A percentile compares a stretch with the other conserved stretches of the same genome.
These are phyloP conservation scores for Phyllotreta striolata DNA, from an alignment of 2,888 invertebrate species.

Conservation along the genomic window DNA sequence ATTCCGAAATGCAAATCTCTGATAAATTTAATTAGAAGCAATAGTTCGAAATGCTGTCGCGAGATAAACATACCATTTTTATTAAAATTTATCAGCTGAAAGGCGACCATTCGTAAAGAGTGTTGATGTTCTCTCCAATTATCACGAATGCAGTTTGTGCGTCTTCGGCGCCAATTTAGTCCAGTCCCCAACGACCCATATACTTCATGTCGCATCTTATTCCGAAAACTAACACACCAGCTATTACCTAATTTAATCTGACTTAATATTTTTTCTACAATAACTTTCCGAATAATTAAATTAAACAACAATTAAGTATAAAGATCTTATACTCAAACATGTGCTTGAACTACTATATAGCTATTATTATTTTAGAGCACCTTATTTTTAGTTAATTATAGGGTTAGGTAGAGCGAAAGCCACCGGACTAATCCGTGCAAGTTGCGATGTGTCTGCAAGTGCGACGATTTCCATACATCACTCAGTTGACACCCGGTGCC, in stretches of 20 bases:
- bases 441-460: slow-evolving; percentile 36
- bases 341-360: too few species aligned
- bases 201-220: too few species aligned
- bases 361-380: too few species aligned
- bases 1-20: slow-evolving; percentile 31
- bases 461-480: slow-evolving; percentile 62
- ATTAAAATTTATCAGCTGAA: slow-evolving; percentile 36
- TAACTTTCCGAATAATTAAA: too few species aligned
- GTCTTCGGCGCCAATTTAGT: slow-evolving; percentile 23
- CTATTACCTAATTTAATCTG: too few species aligned
- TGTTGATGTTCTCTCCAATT: slow-evolving; percentile 48
- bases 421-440: slow-evolving; percentile 24
- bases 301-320: too few species aligned
- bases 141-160: slow-evolving; percentile 48
- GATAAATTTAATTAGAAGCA: slow-evolving; percentile 43
- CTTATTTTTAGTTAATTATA: too few species aligned
- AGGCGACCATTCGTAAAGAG: slow-evolving; percentile 27
- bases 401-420: too few species aligned
- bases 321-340: too few species aligned
- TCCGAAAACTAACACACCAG: too few species aligned
- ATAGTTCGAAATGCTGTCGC: slow-evolving; percentile 38
- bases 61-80: slow-evolving; percentile 37
- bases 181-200: too few species aligned
- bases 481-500: slow-evolving; percentile 64
- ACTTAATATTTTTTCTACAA: too few species aligned